phyloP scores from a whole-genome alignment of 1,140 invertebrate species.

The Thereuonema tuberculata region DNA sequence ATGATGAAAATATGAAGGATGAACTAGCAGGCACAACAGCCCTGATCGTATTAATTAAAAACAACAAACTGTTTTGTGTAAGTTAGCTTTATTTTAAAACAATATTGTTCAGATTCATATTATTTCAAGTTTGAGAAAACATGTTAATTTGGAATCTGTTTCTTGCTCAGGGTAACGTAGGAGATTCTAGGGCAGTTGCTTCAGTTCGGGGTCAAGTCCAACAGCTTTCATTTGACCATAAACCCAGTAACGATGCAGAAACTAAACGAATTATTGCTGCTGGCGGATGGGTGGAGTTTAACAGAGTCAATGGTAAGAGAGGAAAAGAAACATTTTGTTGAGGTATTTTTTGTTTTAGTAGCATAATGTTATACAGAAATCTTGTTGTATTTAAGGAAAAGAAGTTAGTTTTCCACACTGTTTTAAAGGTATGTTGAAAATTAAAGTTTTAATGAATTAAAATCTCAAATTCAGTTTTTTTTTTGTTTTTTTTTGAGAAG shows the following conservation, averaged over 20 bases:
- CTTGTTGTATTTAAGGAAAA: too few relatives aligned
- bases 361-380: too few relatives aligned
- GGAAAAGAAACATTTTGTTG: not conserved
- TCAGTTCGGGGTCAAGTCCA: constrained; percentile 47
- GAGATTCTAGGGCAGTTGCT: constrained; percentile 85
- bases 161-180: constrained; percentile 63
- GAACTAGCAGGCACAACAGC: constrained; percentile 92
- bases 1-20: constrained; percentile 69
- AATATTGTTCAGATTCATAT: too few relatives aligned
- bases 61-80: constrained; percentile 36
- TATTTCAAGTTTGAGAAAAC: too few relatives aligned
- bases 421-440: too few relatives aligned
- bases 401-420: too few relatives aligned
- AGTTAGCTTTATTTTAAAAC: constrained; percentile 20
- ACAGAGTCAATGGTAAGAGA: constrained; percentile 75
- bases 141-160: too few relatives aligned
- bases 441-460: too few relatives aligned
- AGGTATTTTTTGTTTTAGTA: not conserved
- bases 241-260: constrained; percentile 78
- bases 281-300: constrained; percentile 93
- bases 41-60: constrained; percentile 61
- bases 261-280: constrained; percentile 72
- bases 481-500: too few relatives aligned
- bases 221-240: constrained; percentile 79
- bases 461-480: too few relatives aligned